These are phyloP conservation scores for Vanessa atalanta DNA, from an alignment of 1,140 invertebrate genomes.

Conservation along the genomic window DNA sequence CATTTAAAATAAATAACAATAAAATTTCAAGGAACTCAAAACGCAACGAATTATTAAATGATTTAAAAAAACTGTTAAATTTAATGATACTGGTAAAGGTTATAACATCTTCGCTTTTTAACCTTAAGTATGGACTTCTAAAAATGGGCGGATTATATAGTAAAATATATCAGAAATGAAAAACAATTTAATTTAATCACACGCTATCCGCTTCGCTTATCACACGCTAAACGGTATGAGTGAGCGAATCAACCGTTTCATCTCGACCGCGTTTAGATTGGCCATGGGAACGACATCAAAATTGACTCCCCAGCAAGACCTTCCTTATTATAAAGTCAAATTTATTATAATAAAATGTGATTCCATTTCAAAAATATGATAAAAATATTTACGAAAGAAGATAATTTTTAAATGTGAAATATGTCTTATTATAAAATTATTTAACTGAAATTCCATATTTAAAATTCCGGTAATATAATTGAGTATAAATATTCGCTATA, in stretches of 20 bases:
- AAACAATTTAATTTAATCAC: slow-evolving; percentile 7
- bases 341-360: slow-evolving; percentile 13
- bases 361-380: not conserved
- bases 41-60: too few species aligned
- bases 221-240: slow-evolving; percentile 6
- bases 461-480: too few species aligned
- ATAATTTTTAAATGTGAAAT: not conserved
- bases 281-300: slow-evolving; percentile 38
- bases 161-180: not conserved
- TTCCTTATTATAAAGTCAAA: slow-evolving; percentile 17
- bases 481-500: too few species aligned
- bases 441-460: not conserved
- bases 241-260: slow-evolving; percentile 19
- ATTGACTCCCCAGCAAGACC: slow-evolving; percentile 33
- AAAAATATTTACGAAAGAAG: not conserved
- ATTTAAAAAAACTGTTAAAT: too few species aligned
- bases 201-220: slow-evolving; percentile 15
- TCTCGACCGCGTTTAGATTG: slow-evolving; percentile 37
- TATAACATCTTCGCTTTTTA: too few species aligned
- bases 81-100: too few species aligned
- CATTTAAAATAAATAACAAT: too few species aligned
- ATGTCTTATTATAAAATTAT: not conserved
- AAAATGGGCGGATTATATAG: too few species aligned
- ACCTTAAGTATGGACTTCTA: too few species aligned
- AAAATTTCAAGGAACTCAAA: too few species aligned